These are phyloP conservation scores for Pediacus dermestoides DNA, from an alignment of 2,888 invertebrate genomes.

Conservation along the genomic window DNA sequence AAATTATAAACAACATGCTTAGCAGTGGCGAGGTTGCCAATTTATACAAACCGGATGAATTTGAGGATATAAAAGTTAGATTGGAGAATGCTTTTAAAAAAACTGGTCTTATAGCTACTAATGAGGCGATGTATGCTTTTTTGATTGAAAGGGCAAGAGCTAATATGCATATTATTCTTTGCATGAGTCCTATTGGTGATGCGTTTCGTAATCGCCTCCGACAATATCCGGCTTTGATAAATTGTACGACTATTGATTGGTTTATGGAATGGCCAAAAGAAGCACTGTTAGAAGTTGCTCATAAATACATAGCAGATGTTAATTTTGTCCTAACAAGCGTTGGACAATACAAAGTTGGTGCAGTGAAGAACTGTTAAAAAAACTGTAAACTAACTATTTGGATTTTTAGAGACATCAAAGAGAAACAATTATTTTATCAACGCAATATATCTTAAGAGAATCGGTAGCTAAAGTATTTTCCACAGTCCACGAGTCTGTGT, in stretches of 20 bases:
- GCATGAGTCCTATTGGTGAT: constrained; percentile 87
- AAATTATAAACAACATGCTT: constrained; percentile 84
- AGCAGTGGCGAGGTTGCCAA: constrained; percentile 86
- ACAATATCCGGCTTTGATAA: constrained; percentile 84
- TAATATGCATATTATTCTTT: constrained; percentile 76
- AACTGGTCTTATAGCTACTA: constrained; percentile 58
- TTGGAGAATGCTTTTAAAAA: constrained; percentile 58
- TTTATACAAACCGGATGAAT: constrained; percentile 82
- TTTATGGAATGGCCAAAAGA: constrained; percentile 86
- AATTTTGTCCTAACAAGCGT: constrained; percentile 69
- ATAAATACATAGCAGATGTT: constrained; percentile 72
- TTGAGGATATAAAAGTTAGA: constrained; percentile 74
- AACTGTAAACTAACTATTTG: not conserved
- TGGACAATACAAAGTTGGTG: constrained; percentile 55
- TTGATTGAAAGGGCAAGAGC: constrained; percentile 72
- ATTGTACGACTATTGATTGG: constrained; percentile 87
- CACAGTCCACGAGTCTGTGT: constrained; percentile 79
- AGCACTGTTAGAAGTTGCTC: constrained; percentile 84
- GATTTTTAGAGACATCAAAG: constrained; percentile 38
- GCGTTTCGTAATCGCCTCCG: constrained; percentile 78
- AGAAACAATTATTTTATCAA: constrained; percentile 44
- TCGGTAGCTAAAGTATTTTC: constrained; percentile 74
- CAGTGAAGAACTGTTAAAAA: constrained; percentile 3
- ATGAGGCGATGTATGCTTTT: constrained; percentile 70
- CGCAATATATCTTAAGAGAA: constrained; percentile 59